Percentiles rank a stretch among this genome's conserved stretches.
Evolutionary conservation across 2,888 invertebrate genomes (phyloP).

Genomic region (Poecilobothrus nobilitatus): DNA sequence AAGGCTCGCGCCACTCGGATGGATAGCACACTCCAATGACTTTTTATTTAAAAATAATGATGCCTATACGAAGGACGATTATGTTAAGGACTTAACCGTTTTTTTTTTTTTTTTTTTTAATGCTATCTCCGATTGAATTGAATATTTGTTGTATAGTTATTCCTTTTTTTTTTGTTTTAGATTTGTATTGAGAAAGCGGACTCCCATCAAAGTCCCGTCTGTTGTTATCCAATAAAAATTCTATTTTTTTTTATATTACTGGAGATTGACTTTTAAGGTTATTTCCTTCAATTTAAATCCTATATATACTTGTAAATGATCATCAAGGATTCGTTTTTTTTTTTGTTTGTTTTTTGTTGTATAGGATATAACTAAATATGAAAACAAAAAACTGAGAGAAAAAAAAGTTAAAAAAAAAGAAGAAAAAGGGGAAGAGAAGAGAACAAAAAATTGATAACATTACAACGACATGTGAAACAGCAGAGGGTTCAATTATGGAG

Average conservation of each 20-base stretch:
- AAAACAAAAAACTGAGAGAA: not conserved
- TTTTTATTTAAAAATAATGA: not conserved
- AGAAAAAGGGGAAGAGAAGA: not conserved
- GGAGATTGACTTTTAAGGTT: slow-evolving; percentile 2
- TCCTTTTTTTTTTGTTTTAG: too few species aligned
- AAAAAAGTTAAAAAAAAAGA: not conserved
- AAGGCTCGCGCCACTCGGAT: not conserved
- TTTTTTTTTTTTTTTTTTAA: not conserved
- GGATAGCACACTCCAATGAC: slow-evolving; percentile 1
- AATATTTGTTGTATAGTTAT: not conserved
- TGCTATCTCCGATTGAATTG: not conserved
- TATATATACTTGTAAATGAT: not conserved
- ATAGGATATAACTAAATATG: not conserved
- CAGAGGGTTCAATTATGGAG: slow-evolving; percentile 1
- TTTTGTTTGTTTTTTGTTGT: not conserved
- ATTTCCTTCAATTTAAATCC: slow-evolving; percentile 4
- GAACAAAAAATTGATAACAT: not conserved
- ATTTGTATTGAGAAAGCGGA: too few species aligned
- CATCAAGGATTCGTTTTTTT: not conserved
- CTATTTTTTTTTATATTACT: not conserved
- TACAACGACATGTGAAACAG: slow-evolving; percentile 2
- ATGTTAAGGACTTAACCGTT: slow-evolving; percentile 1
- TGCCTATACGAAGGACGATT: not conserved
- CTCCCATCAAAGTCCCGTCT: slow-evolving; percentile 2
- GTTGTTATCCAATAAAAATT: slow-evolving; percentile 10